Base-by-base conservation (phyloP, 1,140 invertebrate species). In the Globodera ellingtonae region DNA sequence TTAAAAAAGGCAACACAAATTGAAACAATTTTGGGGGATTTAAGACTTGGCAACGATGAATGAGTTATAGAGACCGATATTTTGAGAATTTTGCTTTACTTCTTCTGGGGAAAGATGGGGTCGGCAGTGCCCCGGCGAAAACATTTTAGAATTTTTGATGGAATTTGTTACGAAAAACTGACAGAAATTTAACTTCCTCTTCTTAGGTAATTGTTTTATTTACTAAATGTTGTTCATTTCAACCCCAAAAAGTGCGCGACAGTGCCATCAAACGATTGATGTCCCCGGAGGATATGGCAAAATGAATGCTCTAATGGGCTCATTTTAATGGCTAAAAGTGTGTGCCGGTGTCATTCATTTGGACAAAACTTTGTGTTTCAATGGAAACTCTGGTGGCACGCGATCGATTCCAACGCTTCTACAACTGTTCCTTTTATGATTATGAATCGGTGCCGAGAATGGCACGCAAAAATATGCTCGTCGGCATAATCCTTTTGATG, bases 371-470 rank as follows among this genome's bases (percentile, higher is more conserved):
- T 62, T 2, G 18, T 18, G n/a, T 62, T 18, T 10, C 44, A 7
- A 76, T 76, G 75, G 18, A 76, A 44, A 44, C 46, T 48, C 18
- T 81, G 65, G 81, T 81, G 13, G 24, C 69, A 59, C 13, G 15
- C 35, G 62, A 69, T 18, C 18, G 76, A 9, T 81, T 81, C 48
- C 13, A 81, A 15, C 13, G 13, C 21, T 46, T 52, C 4, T 81
- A 81, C 73, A 79, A 79, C 21, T 81, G 80, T 56, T 48, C 65
- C 44, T 72, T 71, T 47, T 81, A 80, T n/a, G 47, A 70, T 24
- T 62, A 72, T 47, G 73, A 81, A 56, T 66, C 72, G 6, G 62
- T 76, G 52, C 80, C 80, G 7, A 15, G 70, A 24, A 48, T 81
- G 35, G 15, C 48, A 10, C 48, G 80, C 50, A 48, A 50, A 10